phyloP scores from a whole-genome alignment of 2,113 vertebrate species.

The Calonectris borealis region DNA sequence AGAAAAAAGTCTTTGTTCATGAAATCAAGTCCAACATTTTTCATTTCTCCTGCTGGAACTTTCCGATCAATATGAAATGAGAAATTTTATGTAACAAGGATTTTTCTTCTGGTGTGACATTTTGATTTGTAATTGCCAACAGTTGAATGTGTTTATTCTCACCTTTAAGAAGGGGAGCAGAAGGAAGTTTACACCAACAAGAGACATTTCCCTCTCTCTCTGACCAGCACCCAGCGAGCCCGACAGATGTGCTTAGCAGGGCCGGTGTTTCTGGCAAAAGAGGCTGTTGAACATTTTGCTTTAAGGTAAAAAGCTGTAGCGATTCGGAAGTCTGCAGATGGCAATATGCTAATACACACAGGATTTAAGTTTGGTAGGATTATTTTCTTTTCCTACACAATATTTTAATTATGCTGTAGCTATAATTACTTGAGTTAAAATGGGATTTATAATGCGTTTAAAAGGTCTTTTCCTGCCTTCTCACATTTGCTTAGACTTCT shows the following conservation, averaged over 20 bases:
- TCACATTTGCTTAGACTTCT: not conserved
- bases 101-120: constrained; percentile 3
- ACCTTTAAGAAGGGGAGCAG: not conserved
- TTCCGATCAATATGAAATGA: constrained; percentile 6
- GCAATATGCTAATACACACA: not conserved
- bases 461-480: constrained; percentile 20
- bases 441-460: not conserved
- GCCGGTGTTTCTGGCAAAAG: not conserved
- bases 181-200: not conserved
- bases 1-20: not conserved
- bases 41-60: constrained; percentile 3
- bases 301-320: not conserved
- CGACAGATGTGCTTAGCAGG: not conserved
- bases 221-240: not conserved
- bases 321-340: not conserved
- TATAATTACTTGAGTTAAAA: constrained; percentile 12
- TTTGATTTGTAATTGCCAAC: constrained; percentile 11
- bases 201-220: not conserved
- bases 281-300: not conserved
- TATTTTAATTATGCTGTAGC: not conserved
- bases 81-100: not conserved
- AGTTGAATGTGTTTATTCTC: not conserved
- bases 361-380: not conserved
- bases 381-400: constrained; percentile 1
- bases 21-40: not conserved